Percentiles rank a stretch among this genome's conserved stretches.
These are phyloP conservation scores for Gobionotothen gibberifrons DNA, from an alignment of 2,797 vertebrate genomes.

Conservation along the genomic window DNA sequence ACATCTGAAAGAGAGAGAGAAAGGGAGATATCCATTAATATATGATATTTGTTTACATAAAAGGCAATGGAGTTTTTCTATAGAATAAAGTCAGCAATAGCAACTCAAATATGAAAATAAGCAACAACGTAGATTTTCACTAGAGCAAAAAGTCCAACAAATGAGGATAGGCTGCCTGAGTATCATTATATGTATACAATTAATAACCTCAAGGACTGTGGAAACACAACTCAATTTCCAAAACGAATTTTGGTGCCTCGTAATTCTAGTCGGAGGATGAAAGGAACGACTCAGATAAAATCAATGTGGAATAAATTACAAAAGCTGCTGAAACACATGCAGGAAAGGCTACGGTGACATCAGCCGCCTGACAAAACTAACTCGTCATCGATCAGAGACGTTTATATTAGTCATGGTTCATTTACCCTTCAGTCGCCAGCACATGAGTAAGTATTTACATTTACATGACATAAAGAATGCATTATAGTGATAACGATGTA, in stretches of 20 bases:
- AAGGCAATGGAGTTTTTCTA: slow-evolving; percentile 6
- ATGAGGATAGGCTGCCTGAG: slow-evolving; percentile 29
- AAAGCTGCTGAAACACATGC: neutral
- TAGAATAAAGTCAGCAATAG: slow-evolving; percentile 25
- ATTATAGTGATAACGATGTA: too few species aligned
- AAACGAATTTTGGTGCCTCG: neutral
- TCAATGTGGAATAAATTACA: slow-evolving; percentile 23
- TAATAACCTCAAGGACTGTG: slow-evolving; percentile 21
- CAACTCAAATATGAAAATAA: slow-evolving; percentile 26
- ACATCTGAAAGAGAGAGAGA: slow-evolving; percentile 80
- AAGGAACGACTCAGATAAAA: slow-evolving; percentile 15
- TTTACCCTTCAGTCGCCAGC: slow-evolving; percentile 30
- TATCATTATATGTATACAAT: slow-evolving; percentile 17
- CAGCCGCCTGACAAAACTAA: slow-evolving; percentile 16
- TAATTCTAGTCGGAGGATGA: slow-evolving; percentile 3
- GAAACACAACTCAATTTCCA: neutral
- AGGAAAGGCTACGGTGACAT: neutral
- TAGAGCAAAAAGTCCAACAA: slow-evolving; percentile 35
- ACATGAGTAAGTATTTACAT: slow-evolving; percentile 1
- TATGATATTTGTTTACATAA: slow-evolving; percentile 36
- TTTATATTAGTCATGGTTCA: slow-evolving; percentile 29
- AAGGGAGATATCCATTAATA: neutral
- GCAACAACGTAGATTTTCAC: slow-evolving; percentile 6
- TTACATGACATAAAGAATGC: neutral
- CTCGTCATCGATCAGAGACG: slow-evolving; percentile 12